Conservation (phyloP, 2,888 invertebrate genomes). For the Zygogramma bicolorata region DNA sequence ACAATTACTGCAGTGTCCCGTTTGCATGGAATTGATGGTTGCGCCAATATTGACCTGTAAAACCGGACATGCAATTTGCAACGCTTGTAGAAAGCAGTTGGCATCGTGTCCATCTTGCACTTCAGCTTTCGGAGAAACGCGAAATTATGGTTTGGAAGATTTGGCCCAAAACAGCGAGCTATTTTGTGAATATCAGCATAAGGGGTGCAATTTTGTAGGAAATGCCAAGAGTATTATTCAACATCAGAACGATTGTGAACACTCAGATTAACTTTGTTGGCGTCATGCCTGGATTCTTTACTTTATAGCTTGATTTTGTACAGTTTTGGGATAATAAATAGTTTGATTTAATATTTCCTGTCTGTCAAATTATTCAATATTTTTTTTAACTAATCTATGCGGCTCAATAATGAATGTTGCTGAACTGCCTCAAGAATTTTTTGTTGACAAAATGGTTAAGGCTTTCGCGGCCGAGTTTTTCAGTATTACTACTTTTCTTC, state of each 20-base stretch:
- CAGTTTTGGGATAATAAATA: too few relatives aligned
- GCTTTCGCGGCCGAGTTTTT: too few relatives aligned
- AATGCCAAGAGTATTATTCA: background rate
- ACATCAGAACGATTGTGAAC: background rate
- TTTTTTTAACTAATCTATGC: too few relatives aligned
- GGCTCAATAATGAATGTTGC: too few relatives aligned
- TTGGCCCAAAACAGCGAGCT: background rate
- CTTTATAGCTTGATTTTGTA: too few relatives aligned
- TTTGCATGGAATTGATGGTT: background rate
- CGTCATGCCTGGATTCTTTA: background rate
- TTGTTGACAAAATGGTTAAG: too few relatives aligned
- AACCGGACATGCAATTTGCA: background rate
- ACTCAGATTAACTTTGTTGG: background rate
- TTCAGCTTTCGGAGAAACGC: background rate
- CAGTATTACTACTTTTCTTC: too few relatives aligned
- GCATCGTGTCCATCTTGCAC: background rate
- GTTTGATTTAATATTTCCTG: too few relatives aligned
- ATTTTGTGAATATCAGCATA: background rate
- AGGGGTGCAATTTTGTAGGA: background rate
- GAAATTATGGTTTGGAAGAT: background rate
- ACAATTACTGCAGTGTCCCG: background rate
- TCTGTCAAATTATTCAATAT: too few relatives aligned
- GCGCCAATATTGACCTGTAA: background rate
- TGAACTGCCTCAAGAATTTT: too few relatives aligned
- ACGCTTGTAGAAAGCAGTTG: background rate